Conservation (phyloP, 2,888 invertebrate genomes). For the Sphaeridia pumilis region DNA sequence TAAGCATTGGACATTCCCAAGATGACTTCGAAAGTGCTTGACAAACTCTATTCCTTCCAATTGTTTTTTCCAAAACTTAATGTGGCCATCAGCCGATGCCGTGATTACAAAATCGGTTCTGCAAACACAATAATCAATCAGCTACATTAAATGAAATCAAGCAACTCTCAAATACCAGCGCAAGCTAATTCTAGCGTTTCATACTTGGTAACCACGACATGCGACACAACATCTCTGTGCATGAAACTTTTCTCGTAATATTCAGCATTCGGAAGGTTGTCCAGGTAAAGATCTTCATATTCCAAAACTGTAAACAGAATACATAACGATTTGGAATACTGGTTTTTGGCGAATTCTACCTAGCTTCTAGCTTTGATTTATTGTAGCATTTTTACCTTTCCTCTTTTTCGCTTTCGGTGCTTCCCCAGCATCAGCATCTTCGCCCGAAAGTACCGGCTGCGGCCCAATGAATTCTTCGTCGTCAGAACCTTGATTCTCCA, state of each 20-base stretch:
- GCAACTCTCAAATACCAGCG: too few relatives aligned
- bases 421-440: background rate
- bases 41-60: conserved; percentile 96
- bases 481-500: conserved; percentile 15
- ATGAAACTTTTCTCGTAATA: conserved; percentile 97
- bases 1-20: conserved; percentile 71
- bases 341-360: too few relatives aligned
- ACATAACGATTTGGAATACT: too few relatives aligned
- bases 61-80: conserved; percentile 99
- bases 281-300: conserved; percentile 77
- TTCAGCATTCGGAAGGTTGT: conserved; percentile 82
- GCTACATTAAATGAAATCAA: too few relatives aligned
- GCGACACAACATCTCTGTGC: conserved; percentile 91
- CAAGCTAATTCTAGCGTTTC: too few relatives aligned
- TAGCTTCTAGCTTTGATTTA: too few relatives aligned
- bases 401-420: conserved; percentile 14
- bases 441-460: conserved; percentile 18
- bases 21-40: conserved; percentile 92
- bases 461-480: conserved; percentile 31
- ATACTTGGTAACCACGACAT: conserved; percentile 73
- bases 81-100: conserved; percentile 89
- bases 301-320: conserved; percentile 50
- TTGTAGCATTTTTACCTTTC: too few relatives aligned
- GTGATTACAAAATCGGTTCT: conserved; percentile 90
- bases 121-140: conserved; percentile 22